Evolutionary conservation across 1,140 invertebrate genomes (phyloP), one percentile per base, ranked within the genome.

Genomic region (Metopolophium dirhodum): DNA sequence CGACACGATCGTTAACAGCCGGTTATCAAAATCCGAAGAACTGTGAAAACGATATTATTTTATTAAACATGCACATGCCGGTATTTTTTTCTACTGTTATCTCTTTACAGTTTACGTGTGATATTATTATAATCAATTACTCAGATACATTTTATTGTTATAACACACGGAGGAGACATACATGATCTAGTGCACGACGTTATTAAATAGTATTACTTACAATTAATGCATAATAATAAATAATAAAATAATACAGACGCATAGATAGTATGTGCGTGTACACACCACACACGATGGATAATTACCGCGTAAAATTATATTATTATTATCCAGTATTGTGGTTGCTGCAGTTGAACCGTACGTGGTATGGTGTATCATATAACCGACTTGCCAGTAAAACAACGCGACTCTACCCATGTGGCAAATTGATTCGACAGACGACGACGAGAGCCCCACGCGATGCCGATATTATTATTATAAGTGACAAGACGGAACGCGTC

Each of bases 271-370:
- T n/a, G 30, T n/a, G 61, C 61, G 30, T 68, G 61, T 18, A 77
- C 61, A 77, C 61, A 77, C 61, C 35, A 41, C 82, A 35, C 45
- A 35, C 35, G 89, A 23, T 30, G 37, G 54, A 68, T 90, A 90
- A 90, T 90, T 90, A 68, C 37, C 89, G 89, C 89, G 89, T 90
- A 90, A 90, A 90, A 90, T 90, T 90, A 68, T 35, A 90, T 68
- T 49, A 90, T 68, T 49, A 90, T 90, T 68, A 68, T 90, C 54
- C 37, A 11, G 26, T 90, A 68, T 90, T 90, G 54, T 68, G 45
- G 41, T 90, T 11, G 51, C 1, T 22, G 51, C 51, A 54, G 51
- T 54, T 54, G 45, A 47, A 47, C n/a, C n/a, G n/a, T 49, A 54
- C 86, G 51, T 68, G 41, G 41, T 41, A 41, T 41, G 41, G 41